A percentile compares a stretch with the other conserved stretches of the same genome.
Evolutionary conservation across 2,113 vertebrate species (phyloP).

Genomic region (Bos javanicus): DNA sequence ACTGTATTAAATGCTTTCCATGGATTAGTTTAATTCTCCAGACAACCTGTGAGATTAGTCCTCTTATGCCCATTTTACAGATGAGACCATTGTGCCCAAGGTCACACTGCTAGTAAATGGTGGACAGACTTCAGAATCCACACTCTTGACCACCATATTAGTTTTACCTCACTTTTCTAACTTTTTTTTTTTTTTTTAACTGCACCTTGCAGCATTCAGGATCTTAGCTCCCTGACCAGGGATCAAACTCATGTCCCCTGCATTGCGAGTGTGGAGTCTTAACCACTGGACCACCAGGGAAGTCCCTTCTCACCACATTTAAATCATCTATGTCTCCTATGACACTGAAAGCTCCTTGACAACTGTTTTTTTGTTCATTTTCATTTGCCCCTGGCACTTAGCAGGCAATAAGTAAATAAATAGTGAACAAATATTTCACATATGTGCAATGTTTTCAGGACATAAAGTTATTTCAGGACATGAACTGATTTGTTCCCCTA

Average conservation of each 20-base stretch:
- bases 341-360: background rate
- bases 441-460: background rate
- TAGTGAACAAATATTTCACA: constrained; percentile 1
- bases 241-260: background rate
- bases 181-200: background rate
- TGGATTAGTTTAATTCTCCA: constrained; percentile 35
- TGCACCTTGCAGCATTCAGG: background rate
- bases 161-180: constrained; percentile 20
- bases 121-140: background rate
- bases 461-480: constrained; percentile 16
- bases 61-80: constrained; percentile 28
- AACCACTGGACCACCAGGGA: background rate
- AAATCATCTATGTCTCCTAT: background rate
- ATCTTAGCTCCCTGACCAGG: background rate
- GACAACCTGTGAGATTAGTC: constrained; percentile 8
- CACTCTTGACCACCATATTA: background rate
- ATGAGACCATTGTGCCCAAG: background rate
- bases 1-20: background rate
- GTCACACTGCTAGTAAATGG: background rate
- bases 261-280: background rate
- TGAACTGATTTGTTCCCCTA: constrained; percentile 1
- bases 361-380: constrained; percentile 34
- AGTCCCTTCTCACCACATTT: background rate
- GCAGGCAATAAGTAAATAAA: constrained; percentile 37
- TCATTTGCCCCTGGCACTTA: constrained; percentile 23